Evolutionary conservation across 2,888 invertebrate species (phyloP).

Genomic region (Unio delphinus): DNA sequence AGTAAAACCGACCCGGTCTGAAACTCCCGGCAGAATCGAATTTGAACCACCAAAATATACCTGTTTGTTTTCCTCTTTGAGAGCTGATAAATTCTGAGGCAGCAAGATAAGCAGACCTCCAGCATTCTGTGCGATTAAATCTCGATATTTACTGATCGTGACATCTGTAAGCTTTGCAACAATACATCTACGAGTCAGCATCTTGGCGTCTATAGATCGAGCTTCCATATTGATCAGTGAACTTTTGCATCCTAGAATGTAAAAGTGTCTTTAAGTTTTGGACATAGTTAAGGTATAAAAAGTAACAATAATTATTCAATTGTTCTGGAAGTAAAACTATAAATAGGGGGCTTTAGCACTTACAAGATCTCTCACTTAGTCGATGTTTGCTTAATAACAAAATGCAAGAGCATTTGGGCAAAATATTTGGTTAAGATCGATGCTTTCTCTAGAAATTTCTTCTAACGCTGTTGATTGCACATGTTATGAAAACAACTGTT

Average conservation of each 20-base stretch:
- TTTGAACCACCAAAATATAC: conserved; percentile 30
- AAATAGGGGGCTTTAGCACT: neutral
- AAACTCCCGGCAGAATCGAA: no score
- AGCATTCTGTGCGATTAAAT: conserved; percentile 74
- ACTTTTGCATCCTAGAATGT: conserved; percentile 83
- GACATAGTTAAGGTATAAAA: neutral
- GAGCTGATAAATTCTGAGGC: conserved; percentile 80
- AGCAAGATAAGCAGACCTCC: conserved; percentile 89
- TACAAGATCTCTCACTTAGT: no score
- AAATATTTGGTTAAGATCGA: no score
- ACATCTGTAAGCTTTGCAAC: conserved; percentile 86
- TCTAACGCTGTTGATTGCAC: no score
- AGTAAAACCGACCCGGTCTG: no score
- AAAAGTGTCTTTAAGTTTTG: neutral
- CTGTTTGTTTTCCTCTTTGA: conserved; percentile 76
- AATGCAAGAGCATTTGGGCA: no score
- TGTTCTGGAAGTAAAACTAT: neutral
- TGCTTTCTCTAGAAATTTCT: no score
- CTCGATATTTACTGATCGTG: conserved; percentile 78
- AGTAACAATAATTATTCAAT: neutral
- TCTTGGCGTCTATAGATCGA: conserved; percentile 86
- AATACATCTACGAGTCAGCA: conserved; percentile 90
- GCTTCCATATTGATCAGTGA: conserved; percentile 91
- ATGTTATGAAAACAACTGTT: no score
- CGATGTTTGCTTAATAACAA: no score